Evolutionary conservation across 2,797 vertebrate species (phyloP), one percentile per base, ranked within the genome.

Genomic region (Ctenosaura bakeri): DNA sequence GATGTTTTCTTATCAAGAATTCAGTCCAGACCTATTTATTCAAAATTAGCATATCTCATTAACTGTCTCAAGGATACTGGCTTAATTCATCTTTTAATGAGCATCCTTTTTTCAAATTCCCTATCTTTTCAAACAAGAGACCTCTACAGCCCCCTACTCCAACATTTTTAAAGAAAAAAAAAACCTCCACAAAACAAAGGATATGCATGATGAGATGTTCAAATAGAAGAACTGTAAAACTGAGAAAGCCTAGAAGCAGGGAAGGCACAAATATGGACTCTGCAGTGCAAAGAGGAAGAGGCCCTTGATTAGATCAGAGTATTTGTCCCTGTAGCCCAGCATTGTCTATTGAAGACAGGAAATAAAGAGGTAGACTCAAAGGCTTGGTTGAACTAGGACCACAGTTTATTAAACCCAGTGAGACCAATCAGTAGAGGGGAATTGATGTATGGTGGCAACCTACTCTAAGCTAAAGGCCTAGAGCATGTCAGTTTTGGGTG

Each of bases 1-100:
- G 95, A 96, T 97, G 95, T 97, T 97, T 97, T 96, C 96, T 97
- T 96, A 97, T 97, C 96, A 96, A 94, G 94, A 95, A 97, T 97
- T 97, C 95, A 96, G 95, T 94, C 93, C 93, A 96, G 94, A 92
- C 82, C 83, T 96, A 96, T 97, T 97, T 97, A 96, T 97, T 93
- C 92, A 59, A 94, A 97, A 97, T 97, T 97, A 96, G 95, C 96
- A 96, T 97, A 96, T 97, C 95, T 97, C 93, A 96, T 97, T 97
- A 97, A 96, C 94, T 96, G 93, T 96, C 93, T 97, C 96, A 97
- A 97, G 96, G 96, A 97, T 96, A 95, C 87, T 94, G 92, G 93
- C 88, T 94, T 93, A 96, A 96, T 95, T 95, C 89, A 91, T 96
- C 94, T 96, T 96, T 96, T 96, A 95, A 96, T 94, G 95, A 95